Evolutionary conservation across 2,888 invertebrate genomes (phyloP), one percentile per base, ranked within the genome.

Genomic region (Orthosia incerta): DNA sequence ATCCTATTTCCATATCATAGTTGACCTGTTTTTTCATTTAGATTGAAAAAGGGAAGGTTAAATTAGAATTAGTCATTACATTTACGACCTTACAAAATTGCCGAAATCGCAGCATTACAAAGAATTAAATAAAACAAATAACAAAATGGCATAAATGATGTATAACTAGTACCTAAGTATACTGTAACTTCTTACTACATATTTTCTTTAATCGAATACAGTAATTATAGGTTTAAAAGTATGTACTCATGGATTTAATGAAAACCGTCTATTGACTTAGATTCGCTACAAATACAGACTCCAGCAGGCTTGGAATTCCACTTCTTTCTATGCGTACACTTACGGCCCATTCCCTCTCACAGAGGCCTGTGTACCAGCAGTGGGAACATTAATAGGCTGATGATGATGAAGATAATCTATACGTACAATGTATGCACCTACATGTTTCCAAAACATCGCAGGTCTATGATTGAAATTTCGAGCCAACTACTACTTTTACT

Each of bases 201-300:
- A 39, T 18, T 65, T 39, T 11, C 18, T 26, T 15, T n/a, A 12
- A 15, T 23, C n/a, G n/a, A 61, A 20, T 61, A 16, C 31, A 62
- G 9, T 48, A 48, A 62, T 62, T 18, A 48, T 67, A 7, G 31
- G 63, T 67, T 67, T 16, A 16, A 48, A 67, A 59, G 15, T 57
- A 45, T 56, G 26, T 46, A 16, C 26, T 48, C 62, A 67, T 61
- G 26, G 26, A 20, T 62, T 13, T 62, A 61, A 61, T 66, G 12
- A 61, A 46, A 61, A 61, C 26, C 2, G 9, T 23, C 7, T 12
- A 4, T 55, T 39, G 16, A 13, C 16, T 9, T 20, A 31, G 2
- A 15, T 31, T 5, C 16, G 13, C 4, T 39, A 18, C 39, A 64
- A 23, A 26, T n/a, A 64, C 12, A 31, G 1, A 20, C 39, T 39